Evolutionary conservation across 1,140 invertebrate genomes (phyloP).

Genomic region (Gryllus bimaculatus): DNA sequence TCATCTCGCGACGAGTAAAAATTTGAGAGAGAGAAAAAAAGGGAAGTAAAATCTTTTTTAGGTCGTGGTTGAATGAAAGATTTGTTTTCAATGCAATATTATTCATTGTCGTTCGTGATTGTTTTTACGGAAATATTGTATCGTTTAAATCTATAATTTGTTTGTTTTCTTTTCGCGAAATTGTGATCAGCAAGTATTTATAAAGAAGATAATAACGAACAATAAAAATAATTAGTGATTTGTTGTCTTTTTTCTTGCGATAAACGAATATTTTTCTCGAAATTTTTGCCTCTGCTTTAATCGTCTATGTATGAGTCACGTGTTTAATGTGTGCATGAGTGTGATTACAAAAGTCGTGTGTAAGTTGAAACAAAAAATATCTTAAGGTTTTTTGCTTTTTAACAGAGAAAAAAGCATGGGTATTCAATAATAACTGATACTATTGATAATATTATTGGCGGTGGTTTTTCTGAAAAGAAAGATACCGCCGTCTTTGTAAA

Average conservation of each 20-base stretch:
- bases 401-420: background rate
- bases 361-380: background rate
- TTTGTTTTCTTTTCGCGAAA: background rate
- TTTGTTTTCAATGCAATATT: background rate
- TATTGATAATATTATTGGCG: background rate
- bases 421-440: constrained; percentile 6
- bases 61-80: background rate
- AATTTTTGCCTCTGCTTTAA: background rate
- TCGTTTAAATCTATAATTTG: background rate
- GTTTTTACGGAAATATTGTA: background rate
- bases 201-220: background rate
- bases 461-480: background rate
- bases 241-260: background rate
- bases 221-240: background rate
- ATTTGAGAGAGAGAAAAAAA: no score
- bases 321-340: background rate
- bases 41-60: background rate
- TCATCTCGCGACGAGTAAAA: no score
- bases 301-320: background rate
- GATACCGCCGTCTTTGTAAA: background rate
- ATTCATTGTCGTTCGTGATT: background rate
- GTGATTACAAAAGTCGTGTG: background rate
- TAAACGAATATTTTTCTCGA: background rate
- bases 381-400: constrained; percentile 1
- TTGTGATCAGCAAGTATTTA: background rate